These are phyloP conservation scores for Lottia scabra DNA, from an alignment of 2,888 invertebrate genomes.

Conservation along the genomic window DNA sequence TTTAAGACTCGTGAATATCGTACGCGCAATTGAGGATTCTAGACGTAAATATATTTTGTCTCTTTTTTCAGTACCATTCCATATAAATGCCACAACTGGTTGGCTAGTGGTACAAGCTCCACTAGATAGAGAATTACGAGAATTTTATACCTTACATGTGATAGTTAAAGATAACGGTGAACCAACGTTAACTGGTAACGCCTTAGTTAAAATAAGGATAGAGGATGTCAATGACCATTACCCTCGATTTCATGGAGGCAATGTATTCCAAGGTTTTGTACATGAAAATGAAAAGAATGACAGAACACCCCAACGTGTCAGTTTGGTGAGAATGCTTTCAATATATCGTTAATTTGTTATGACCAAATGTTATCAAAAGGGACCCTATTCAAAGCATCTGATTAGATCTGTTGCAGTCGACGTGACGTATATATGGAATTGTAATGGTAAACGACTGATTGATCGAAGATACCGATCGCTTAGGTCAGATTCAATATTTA, in stretches of 20 bases:
- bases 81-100: constrained; percentile 16
- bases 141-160: constrained; percentile 22
- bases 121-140: constrained; percentile 29
- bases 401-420: no score
- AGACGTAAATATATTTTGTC: no score
- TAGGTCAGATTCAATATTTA: no score
- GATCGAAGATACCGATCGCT: no score
- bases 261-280: constrained; percentile 27
- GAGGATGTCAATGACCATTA: constrained; percentile 37
- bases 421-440: no score
- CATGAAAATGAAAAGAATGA: constrained; percentile 29
- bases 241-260: constrained; percentile 23
- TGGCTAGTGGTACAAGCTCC: constrained; percentile 12
- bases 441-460: no score
- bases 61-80: constrained; percentile 20
- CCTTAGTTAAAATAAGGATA: constrained; percentile 25
- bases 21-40: no score
- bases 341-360: no score
- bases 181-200: constrained; percentile 29
- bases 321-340: constrained; percentile 19
- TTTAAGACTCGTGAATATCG: no score
- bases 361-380: no score
- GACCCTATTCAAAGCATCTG: no score
- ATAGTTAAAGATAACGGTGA: constrained; percentile 33
- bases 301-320: constrained; percentile 21